Evolutionary conservation across 2,888 invertebrate genomes (phyloP).

Genomic region (Lamproptera curius): DNA sequence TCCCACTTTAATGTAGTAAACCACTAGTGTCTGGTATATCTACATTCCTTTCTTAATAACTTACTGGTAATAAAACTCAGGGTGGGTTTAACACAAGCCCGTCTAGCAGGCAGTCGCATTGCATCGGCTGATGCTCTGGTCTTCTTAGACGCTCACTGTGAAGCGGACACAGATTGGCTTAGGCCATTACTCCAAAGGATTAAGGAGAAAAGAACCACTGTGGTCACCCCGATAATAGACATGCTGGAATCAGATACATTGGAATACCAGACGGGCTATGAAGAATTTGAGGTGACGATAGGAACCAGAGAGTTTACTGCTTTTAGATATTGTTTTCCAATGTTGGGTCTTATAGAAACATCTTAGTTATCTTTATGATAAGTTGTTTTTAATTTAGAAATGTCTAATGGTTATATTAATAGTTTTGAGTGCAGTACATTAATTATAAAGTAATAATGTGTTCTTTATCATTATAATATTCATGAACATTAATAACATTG

Average conservation of each 20-base stretch:
- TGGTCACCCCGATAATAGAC: conserved; percentile 96
- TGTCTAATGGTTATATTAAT: too few species aligned
- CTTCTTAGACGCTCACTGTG: conserved; percentile 95
- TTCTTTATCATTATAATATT: too few species aligned
- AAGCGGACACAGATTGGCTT: conserved; percentile 86
- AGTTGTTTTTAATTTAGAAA: too few species aligned
- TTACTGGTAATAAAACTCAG: conserved; percentile 77
- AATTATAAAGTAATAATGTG: too few species aligned
- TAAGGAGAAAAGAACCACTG: conserved; percentile 81
- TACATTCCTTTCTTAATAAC: not conserved
- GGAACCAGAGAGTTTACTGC: too few species aligned
- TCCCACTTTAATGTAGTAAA: too few species aligned
- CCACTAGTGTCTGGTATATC: too few species aligned
- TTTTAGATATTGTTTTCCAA: too few species aligned
- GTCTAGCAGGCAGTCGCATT: conserved; percentile 86
- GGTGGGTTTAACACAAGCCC: conserved; percentile 89
- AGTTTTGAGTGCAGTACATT: too few species aligned
- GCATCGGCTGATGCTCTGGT: conserved; percentile 87
- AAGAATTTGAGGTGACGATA: conserved; percentile 43
- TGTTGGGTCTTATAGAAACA: too few species aligned
- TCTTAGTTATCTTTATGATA: too few species aligned
- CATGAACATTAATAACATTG: too few species aligned
- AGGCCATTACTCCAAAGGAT: conserved; percentile 93
- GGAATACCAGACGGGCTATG: conserved; percentile 36
- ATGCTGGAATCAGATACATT: conserved; percentile 87